phyloP scores from a whole-genome alignment of 2,888 invertebrate species.

The Camponotus fellah region DNA sequence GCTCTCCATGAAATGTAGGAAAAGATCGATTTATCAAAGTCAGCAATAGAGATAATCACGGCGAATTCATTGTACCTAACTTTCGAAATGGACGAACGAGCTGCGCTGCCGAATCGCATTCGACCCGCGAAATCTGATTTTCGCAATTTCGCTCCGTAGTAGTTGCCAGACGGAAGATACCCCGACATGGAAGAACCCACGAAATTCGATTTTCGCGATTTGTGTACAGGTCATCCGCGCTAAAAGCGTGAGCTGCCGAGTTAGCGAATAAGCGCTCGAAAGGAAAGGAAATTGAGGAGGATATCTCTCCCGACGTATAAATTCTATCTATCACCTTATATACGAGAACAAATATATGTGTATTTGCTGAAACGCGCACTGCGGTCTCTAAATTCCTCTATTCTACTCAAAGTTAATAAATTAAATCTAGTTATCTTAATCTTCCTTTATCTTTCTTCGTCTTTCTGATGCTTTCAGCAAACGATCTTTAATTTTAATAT shows the following conservation, averaged over 20 bases:
- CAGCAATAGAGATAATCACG: constrained; percentile 72
- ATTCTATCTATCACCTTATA: neutral
- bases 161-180: constrained; percentile 42
- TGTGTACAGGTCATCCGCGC: constrained; percentile 62
- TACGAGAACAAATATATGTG: constrained; percentile 48
- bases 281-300: constrained; percentile 25
- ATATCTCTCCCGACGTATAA: constrained; percentile 26
- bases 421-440: neutral
- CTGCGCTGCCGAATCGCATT: constrained; percentile 69
- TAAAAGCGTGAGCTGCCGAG: constrained; percentile 56
- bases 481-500: neutral
- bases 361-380: constrained; percentile 19
- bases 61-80: constrained; percentile 67
- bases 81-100: constrained; percentile 50
- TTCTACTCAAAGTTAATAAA: neutral
- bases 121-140: constrained; percentile 72
- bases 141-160: constrained; percentile 64
- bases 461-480: neutral
- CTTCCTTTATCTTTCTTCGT: neutral
- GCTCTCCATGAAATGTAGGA: constrained; percentile 41
- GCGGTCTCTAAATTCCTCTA: neutral
- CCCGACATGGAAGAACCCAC: constrained; percentile 49
- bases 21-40: constrained; percentile 72
- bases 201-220: constrained; percentile 71
- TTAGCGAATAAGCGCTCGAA: constrained; percentile 44